A percentile compares a stretch with the other conserved stretches of the same genome.
Conservation (phyloP, 2,113 vertebrate species). For the Gambusia holbrooki region DNA sequence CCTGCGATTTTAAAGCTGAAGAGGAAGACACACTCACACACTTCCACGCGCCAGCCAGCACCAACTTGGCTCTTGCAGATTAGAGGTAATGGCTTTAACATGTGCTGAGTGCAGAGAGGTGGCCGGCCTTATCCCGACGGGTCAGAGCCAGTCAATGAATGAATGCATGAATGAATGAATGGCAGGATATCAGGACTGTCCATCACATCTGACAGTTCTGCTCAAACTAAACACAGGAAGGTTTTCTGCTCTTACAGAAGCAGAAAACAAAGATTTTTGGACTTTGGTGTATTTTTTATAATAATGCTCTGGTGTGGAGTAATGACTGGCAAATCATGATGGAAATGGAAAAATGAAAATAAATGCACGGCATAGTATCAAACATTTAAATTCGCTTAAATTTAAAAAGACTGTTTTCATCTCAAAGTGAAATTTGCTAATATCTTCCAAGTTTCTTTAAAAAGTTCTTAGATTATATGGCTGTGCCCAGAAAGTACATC, state of each 20-base stretch:
- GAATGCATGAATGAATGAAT: slow-evolving; percentile 35
- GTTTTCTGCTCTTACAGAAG: not conserved
- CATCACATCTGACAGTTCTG: slow-evolving; percentile 23
- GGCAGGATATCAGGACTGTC: slow-evolving; percentile 50
- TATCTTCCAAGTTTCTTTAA: too few relatives aligned
- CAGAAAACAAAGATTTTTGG: not conserved
- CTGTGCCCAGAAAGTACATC: too few relatives aligned
- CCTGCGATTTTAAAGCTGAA: slow-evolving; percentile 17
- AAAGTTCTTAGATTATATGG: too few relatives aligned
- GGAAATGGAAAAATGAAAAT: too few relatives aligned
- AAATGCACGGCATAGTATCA: too few relatives aligned
- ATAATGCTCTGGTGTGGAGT: too few relatives aligned
- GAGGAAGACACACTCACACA: slow-evolving; percentile 1
- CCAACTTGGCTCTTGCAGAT: slow-evolving; percentile 46
- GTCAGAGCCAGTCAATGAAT: not conserved
- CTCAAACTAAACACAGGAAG: not conserved
- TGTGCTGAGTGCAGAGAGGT: slow-evolving; percentile 5
- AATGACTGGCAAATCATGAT: too few relatives aligned
- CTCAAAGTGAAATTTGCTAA: too few relatives aligned
- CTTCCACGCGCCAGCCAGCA: slow-evolving; percentile 1
- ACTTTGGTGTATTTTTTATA: not conserved
- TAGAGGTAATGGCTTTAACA: slow-evolving; percentile 50
- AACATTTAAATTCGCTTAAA: too few relatives aligned
- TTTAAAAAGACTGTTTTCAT: too few relatives aligned
- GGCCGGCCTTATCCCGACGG: slow-evolving; percentile 1